Evolutionary conservation across 2,113 vertebrate species (phyloP), one percentile per base, ranked within the genome.

Genomic region (Eira barbara): DNA sequence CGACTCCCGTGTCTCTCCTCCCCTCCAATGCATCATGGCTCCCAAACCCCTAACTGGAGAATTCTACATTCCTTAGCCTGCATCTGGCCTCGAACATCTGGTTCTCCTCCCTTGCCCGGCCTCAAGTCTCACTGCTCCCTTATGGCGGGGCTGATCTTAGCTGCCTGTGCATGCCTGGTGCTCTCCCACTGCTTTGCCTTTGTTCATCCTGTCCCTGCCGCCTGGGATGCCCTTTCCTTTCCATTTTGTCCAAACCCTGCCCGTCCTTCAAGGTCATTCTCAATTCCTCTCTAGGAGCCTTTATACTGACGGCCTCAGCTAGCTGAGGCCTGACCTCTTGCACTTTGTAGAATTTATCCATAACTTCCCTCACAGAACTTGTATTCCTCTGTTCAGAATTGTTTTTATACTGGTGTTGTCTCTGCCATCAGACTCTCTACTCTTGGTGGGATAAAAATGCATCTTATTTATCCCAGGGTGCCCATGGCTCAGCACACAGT

Each of bases 11-110:
- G 42, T 47, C 42, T 76, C 59, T 89, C 57, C 78, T 83, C 36
- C 49, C 55, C n/a, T 34, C 27, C 25, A 21, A 47, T 29, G 14
- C 6, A 4, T 78, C 55, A 0, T 2, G 80, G 78, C 49, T 69
- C 34, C 87, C 0, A 0, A 45, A 1, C 4, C 27, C 7, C 21
- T 11, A 21, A 1, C 42, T 7, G 11, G 55, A 76, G 57, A 34
- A 15, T 61, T 57, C 73, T 23, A 6, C 0, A 4, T 20, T 61
- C 3, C 57, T 36, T 20, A 15, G 42, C 6, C 45, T 2, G 55
- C 20, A 36, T 31, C 4, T 23, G 25, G 36, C 65, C 45, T 73
- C 65, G 14, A 3, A 17, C 6, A 14, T 42, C 76, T 29, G 52
- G 71, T 9, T 36, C 59, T 45, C 1, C 45, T 13, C 0, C 69